These are phyloP conservation scores for Geophilus truncorum DNA, from an alignment of 2,888 invertebrate species.

Conservation along the genomic window DNA sequence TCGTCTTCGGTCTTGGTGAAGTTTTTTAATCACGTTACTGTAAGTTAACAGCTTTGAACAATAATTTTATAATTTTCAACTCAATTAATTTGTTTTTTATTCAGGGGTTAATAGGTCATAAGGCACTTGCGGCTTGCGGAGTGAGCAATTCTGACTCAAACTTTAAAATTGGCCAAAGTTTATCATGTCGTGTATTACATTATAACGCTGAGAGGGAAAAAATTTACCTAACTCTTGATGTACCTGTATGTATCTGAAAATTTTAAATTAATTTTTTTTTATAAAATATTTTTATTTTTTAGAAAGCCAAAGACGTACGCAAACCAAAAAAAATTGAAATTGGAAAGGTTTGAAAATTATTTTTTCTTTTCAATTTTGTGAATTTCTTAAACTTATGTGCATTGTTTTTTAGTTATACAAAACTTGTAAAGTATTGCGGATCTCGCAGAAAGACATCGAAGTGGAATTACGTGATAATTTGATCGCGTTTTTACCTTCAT, in stretches of 20 bases:
- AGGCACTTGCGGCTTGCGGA: not conserved
- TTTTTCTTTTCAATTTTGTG: not conserved
- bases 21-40: not conserved
- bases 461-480: not conserved
- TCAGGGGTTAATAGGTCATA: not conserved
- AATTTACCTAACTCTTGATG: not conserved
- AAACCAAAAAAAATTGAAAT: not conserved
- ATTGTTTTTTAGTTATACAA: not conserved
- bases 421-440: not conserved
- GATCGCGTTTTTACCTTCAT: not conserved
- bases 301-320: not conserved
- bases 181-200: not conserved
- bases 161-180: not conserved
- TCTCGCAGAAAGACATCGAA: not conserved
- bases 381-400: not conserved
- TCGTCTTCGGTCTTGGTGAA: not conserved
- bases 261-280: not conserved
- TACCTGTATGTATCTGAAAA: not conserved
- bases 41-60: not conserved
- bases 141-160: not conserved
- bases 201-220: not conserved
- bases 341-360: not conserved
- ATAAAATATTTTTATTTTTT: not conserved
- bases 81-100: not conserved
- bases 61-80: too few relatives aligned